Base-by-base conservation (phyloP, 2,113 vertebrate species). In the Rhegmatorhina hoffmannsi region DNA sequence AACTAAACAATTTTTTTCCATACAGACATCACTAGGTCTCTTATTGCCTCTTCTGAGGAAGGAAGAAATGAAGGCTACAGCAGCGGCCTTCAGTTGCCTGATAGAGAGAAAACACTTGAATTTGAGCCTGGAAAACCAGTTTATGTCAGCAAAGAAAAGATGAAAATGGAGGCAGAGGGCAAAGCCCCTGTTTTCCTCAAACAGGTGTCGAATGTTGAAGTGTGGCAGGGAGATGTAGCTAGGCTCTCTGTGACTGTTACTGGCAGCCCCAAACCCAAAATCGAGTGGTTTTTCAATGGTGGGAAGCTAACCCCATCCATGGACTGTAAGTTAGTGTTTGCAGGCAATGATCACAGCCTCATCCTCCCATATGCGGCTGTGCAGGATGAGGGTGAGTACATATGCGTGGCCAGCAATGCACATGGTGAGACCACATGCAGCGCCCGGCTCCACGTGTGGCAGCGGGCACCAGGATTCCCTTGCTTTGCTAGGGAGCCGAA, bases 101-200 rank as follows among this genome's bases (percentile, higher is more conserved):
- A 98, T 70, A 98, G 94, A 98, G 95, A 98, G 31, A 98, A 98
- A 99, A 99, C 98, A 98, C 98, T 99, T 99, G 99, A 99, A 98
- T 98, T 98, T 98, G 97, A 98, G 94, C 98, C 99, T 99, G 99
- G 98, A 96, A 91, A 98, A 87, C 97, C 98, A 97, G 95, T 92
- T 96, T 98, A 98, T 95, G 98, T 98, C 88, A 98, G 96, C 83
- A 97, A 97, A 94, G 95, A 97, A 92, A 97, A 98, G 93, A 97
- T 97, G 69, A 97, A 98, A 98, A 98, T 96, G 75, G 98, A 99
- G 96, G 98, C 98, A 8, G 89, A 53, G 31, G 92, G 89, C 50
- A 95, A 52, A 84, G 90, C 82, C 52, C 99, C 99, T 43, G 64
- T 98, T 96, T 99, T 99, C 95, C 96, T 98, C 72, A 98, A 97